Evolutionary conservation across 2,888 invertebrate species (phyloP).

Genomic region (Ptilodon capucinus): DNA sequence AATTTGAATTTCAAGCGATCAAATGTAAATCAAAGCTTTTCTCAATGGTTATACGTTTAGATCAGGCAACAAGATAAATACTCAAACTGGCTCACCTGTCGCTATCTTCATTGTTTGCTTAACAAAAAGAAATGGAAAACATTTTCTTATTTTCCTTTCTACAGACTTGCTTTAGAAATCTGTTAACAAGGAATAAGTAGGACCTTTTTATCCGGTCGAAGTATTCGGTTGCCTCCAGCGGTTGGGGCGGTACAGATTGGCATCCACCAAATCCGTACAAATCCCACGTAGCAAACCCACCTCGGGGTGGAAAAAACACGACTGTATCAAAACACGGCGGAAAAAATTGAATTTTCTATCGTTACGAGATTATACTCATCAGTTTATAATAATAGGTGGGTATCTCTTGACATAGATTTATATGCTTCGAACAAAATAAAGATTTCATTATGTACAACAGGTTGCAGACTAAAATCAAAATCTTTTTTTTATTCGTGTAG

Average conservation of each 20-base stretch:
- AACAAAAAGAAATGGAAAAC: constrained; percentile 39
- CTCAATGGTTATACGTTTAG: constrained; percentile 22
- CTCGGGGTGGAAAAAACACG: constrained; percentile 54
- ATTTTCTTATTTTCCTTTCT: constrained; percentile 34
- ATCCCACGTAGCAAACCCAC: constrained; percentile 59
- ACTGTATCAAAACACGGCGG: constrained; percentile 57
- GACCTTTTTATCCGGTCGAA: constrained; percentile 64
- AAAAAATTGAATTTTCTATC: constrained; percentile 17
- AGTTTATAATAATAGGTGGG: too few relatives aligned
- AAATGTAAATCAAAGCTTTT: constrained; percentile 31
- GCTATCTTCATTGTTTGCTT: constrained; percentile 34
- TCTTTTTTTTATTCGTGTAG: too few relatives aligned
- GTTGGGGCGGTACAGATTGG: constrained; percentile 64
- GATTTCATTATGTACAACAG: too few relatives aligned
- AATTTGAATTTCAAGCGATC: constrained; percentile 22
- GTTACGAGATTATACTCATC: not conserved
- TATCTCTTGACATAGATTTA: too few relatives aligned
- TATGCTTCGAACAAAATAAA: too few relatives aligned
- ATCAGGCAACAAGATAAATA: constrained; percentile 21
- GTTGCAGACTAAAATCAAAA: too few relatives aligned
- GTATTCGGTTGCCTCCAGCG: constrained; percentile 63
- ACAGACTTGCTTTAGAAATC: constrained; percentile 51
- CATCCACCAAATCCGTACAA: constrained; percentile 70
- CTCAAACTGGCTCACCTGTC: constrained; percentile 22
- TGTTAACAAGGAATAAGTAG: constrained; percentile 67